These are phyloP conservation scores for Sialis fuliginosa DNA, from an alignment of 2,888 invertebrate species.

Conservation along the genomic window DNA sequence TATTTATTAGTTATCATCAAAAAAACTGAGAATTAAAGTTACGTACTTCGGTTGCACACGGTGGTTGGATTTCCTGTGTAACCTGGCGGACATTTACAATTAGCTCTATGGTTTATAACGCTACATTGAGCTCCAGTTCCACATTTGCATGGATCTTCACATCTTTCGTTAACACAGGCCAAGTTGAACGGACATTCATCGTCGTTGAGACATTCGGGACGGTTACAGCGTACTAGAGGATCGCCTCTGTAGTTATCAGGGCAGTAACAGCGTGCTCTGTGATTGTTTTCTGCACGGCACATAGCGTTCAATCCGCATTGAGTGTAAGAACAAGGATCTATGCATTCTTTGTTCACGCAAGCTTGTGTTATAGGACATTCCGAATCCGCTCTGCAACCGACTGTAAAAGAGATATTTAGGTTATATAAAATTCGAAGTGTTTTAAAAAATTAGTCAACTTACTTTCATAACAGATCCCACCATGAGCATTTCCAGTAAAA, in stretches of 20 bases:
- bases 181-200: conserved; percentile 62
- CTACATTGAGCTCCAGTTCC: conserved; percentile 59
- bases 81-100: conserved; percentile 69
- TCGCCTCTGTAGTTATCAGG: conserved; percentile 59
- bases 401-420: conserved; percentile 24
- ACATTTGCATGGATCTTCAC: conserved; percentile 73
- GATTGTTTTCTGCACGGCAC: conserved; percentile 57
- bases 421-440: conserved; percentile 1
- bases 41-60: conserved; percentile 41
- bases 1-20: background rate
- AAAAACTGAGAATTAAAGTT: background rate
- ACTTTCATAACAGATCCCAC: conserved; percentile 53
- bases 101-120: conserved; percentile 56
- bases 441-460: conserved; percentile 17
- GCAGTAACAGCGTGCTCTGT: conserved; percentile 64
- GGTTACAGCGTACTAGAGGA: conserved; percentile 56
- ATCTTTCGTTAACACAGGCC: conserved; percentile 60
- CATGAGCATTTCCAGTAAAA: conserved; percentile 68
- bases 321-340: conserved; percentile 59
- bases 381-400: conserved; percentile 70
- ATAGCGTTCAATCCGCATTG: conserved; percentile 68
- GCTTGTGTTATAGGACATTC: conserved; percentile 70
- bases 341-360: conserved; percentile 65
- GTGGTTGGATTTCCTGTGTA: conserved; percentile 60
- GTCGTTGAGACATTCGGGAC: conserved; percentile 60